Percentiles rank a stretch among this genome's conserved stretches.
These are phyloP conservation scores for Lordiphosa clarofinis DNA, from an alignment of 1,140 invertebrate genomes.

Conservation along the genomic window DNA sequence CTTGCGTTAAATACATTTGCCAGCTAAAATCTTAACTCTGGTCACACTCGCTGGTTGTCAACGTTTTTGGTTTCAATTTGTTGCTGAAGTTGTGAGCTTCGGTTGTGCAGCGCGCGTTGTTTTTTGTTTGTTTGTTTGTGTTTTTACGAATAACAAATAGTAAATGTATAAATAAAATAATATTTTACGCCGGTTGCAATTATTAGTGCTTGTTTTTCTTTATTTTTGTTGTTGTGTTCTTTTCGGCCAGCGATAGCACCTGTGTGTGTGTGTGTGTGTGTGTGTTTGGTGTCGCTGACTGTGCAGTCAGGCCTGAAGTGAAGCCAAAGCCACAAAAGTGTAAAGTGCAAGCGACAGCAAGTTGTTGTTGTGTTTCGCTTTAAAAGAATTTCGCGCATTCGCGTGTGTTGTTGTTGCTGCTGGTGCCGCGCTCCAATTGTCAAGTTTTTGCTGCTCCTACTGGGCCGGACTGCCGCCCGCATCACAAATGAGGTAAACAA, in stretches of 20 bases:
- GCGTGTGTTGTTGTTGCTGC: constrained; percentile 31
- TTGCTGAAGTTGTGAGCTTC: constrained; percentile 27
- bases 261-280: constrained; percentile 16
- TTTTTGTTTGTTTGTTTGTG: too few species aligned
- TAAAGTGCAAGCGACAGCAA: constrained; percentile 59
- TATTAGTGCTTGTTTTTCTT: constrained; percentile 6
- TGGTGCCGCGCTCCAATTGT: constrained; percentile 46
- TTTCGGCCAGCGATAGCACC: constrained; percentile 40
- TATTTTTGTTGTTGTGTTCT: constrained; percentile 25
- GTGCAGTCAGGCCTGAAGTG: constrained; percentile 35
- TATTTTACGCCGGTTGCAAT: not conserved
- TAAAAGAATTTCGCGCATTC: constrained; percentile 42
- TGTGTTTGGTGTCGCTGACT: not conserved
- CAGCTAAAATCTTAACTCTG: not conserved
- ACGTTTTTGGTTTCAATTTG: constrained; percentile 32
- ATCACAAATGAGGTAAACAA: constrained; percentile 67
- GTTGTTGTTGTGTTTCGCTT: not conserved
- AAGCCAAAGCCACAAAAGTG: constrained; percentile 68
- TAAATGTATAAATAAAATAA: not conserved
- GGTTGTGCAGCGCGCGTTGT: constrained; percentile 3
- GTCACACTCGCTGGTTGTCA: not conserved
- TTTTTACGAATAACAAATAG: not conserved
- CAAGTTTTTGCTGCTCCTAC: constrained; percentile 31
- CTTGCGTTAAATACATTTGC: not conserved
- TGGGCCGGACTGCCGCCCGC: constrained; percentile 28